Conservation (phyloP, 2,797 vertebrate species). For the Acrocephalus scirpaceus region DNA sequence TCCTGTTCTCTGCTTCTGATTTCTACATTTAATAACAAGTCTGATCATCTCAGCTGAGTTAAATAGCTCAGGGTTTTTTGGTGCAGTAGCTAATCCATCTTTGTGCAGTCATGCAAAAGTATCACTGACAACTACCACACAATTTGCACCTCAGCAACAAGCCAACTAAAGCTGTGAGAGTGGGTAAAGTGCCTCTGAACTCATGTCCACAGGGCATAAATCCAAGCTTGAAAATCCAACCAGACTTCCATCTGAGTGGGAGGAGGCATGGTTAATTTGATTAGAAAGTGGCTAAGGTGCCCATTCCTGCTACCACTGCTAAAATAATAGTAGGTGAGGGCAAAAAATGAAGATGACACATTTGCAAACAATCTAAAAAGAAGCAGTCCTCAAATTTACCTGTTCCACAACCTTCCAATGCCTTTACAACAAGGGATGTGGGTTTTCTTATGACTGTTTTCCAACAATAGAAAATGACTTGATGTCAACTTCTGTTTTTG, state of each 20-base stretch:
- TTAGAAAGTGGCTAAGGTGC: conserved; percentile 14
- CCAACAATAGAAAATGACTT: conserved; percentile 44
- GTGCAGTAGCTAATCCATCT: neutral
- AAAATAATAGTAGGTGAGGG: neutral
- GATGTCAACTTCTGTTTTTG: conserved; percentile 36
- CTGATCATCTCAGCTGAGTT: neutral
- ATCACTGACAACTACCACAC: neutral
- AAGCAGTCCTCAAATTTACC: neutral
- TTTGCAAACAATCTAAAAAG: neutral
- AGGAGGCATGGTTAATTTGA: neutral
- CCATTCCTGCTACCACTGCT: neutral
- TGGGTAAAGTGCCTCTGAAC: neutral
- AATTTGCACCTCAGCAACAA: neutral
- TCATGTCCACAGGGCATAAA: conserved; percentile 30
- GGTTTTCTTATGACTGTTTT: conserved; percentile 34
- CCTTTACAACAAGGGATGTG: conserved; percentile 26
- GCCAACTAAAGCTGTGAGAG: neutral
- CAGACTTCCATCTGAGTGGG: neutral
- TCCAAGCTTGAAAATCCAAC: conserved; percentile 23
- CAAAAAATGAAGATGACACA: neutral
- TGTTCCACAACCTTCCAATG: neutral
- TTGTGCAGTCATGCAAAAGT: neutral
- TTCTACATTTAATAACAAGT: neutral
- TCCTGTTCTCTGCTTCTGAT: neutral
- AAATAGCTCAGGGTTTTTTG: neutral